Percentiles rank a stretch among this genome's conserved stretches.
phyloP scores from a whole-genome alignment of 2,113 vertebrate species.

The Hyaena hyaena region DNA sequence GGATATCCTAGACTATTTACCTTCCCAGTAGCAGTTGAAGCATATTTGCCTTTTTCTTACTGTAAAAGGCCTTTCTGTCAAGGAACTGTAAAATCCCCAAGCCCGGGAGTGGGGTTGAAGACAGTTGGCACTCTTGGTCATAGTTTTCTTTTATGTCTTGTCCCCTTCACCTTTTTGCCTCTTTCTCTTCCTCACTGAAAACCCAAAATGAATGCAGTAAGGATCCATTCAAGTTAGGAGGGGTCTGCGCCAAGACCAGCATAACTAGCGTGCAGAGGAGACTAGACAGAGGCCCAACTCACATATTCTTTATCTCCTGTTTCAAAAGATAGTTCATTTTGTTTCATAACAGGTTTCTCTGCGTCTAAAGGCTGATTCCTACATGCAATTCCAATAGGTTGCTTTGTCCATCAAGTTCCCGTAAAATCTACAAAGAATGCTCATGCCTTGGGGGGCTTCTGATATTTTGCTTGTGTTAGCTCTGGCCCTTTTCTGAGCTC shows the following conservation, averaged over 20 bases:
- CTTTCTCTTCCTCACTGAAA: neutral
- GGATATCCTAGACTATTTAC: slow-evolving; percentile 56
- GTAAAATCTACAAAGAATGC: neutral
- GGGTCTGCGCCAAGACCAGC: neutral
- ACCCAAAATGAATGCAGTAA: neutral
- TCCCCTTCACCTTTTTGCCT: neutral
- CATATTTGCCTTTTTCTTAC: slow-evolving; percentile 62
- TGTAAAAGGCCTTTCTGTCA: slow-evolving; percentile 53
- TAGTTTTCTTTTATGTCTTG: neutral
- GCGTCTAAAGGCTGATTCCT: neutral
- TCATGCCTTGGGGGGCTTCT: neutral
- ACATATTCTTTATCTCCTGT: neutral
- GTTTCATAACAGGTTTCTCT: neutral
- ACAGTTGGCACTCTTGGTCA: neutral
- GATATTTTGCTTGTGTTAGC: neutral
- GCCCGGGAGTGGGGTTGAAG: neutral
- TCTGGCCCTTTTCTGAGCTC: neutral
- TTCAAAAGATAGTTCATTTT: neutral
- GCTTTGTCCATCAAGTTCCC: neutral
- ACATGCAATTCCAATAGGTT: neutral
- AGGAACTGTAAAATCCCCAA: neutral
- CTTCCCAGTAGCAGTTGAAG: slow-evolving; percentile 62
- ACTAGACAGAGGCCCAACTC: neutral
- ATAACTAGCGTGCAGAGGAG: neutral
- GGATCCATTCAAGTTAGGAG: neutral